phyloP scores from a whole-genome alignment of 2,797 vertebrate species.

The Odontamblyopus rebecca region DNA sequence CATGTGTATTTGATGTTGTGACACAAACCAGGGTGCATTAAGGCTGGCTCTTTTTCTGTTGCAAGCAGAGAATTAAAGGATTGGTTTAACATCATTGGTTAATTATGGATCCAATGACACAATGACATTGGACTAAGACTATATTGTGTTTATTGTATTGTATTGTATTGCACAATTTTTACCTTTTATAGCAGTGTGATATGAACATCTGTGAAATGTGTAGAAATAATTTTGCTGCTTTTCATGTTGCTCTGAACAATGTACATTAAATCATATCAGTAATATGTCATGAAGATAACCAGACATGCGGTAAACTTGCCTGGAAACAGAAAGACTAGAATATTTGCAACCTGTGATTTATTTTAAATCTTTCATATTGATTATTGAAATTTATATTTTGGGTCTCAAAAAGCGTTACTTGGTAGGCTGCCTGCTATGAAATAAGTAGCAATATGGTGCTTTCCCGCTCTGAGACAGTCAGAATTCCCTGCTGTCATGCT shows the following conservation, averaged over 20 bases:
- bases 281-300: neutral
- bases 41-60: conserved; percentile 3
- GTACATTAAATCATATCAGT: neutral
- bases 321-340: neutral
- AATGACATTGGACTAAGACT: neutral
- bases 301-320: neutral
- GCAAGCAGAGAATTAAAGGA: conserved; percentile 12
- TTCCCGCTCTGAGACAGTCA: conserved; percentile 77
- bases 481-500: conserved; percentile 88
- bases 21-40: conserved; percentile 20
- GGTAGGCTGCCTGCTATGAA: neutral
- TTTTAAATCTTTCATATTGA: neutral
- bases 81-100: conserved; percentile 18
- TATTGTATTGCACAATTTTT: neutral
- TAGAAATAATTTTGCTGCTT: neutral
- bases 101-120: neutral
- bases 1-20: conserved; percentile 26
- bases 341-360: neutral
- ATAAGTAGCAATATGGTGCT: conserved; percentile 14
- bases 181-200: neutral
- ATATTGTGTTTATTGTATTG: neutral
- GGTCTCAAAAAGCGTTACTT: neutral
- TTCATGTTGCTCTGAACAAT: neutral
- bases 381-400: neutral
- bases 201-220: no score